Evolutionary conservation across 1,140 invertebrate species (phyloP), one percentile per base, ranked within the genome.

Genomic region (Drosophila fuyamai): DNA sequence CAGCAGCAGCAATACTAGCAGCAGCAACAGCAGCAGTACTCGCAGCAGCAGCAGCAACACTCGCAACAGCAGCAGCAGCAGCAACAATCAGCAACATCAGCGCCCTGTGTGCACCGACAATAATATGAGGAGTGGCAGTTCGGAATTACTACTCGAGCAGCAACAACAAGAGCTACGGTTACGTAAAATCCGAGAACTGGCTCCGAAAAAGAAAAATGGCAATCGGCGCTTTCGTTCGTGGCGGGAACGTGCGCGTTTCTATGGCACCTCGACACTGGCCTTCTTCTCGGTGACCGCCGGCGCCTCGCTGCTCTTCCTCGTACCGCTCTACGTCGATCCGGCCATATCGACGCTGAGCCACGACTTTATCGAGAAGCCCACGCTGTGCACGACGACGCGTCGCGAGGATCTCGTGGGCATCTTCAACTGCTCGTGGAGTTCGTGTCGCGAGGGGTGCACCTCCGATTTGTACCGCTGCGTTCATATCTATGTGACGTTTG

Each of bases 311-410:
- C 94, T 97, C 38, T 97, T 98, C 93, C 94, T 97, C 46, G 96
- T 97, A 46, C 97, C 97, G 46, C 94, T 97, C n/a, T 97, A 97
- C 93, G 96, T 97, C 43, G 92, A 98, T 93, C 97, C 97, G 29
- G 97, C 97, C n/a, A 95, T 98, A 68, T 97, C 96, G 79, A 97
- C 97, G 5, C 93, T 98, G 54, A 95, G 95, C 4, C 96, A 97
- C 46, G 96, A 97, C 92, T 97, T 97, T 92, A 95, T 96, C 43
- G 94, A 95, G 1, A 93, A 95, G 55, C 97, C 97, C 7, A 96
- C 96, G 6, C 94, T 95, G 46, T 97, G 97, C 92, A 94, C 96
- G 0, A 97, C 96, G 0, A 94, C 95, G 14, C 93, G 96, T 18
- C 93, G 95, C n/a, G 96, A 97, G 81, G 95, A 97, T 77, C 93